A percentile compares a stretch with the other conserved stretches of the same genome.
These are phyloP conservation scores for Holocentrus rufus DNA, from an alignment of 2,797 vertebrate species.

Conservation along the genomic window DNA sequence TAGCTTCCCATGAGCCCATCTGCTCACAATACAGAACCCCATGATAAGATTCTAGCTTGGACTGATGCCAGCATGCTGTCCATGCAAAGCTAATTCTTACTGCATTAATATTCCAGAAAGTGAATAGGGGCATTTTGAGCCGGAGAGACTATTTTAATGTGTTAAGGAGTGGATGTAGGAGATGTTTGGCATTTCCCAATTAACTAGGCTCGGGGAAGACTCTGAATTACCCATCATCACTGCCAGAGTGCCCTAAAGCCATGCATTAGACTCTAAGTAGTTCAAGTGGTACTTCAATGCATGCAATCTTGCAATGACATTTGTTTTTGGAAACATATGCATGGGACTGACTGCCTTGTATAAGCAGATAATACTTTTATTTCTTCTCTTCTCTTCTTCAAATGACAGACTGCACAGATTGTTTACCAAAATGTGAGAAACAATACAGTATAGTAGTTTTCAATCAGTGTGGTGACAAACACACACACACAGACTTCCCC, in stretches of 20 bases:
- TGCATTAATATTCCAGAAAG: not conserved
- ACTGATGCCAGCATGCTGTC: constrained; percentile 22
- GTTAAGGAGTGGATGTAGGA: constrained; percentile 27
- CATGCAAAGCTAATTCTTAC: constrained; percentile 1
- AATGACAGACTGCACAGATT: not conserved
- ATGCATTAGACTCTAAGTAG: not conserved
- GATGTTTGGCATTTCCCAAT: not conserved
- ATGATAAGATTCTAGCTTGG: constrained; percentile 9
- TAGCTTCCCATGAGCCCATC: constrained; percentile 8
- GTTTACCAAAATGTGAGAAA: no score
- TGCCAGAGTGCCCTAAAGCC: constrained; percentile 15
- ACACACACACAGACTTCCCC: not conserved
- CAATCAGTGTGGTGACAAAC: no score
- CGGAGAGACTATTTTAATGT: constrained; percentile 8
- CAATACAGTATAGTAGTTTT: no score
- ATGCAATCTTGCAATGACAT: constrained; percentile 10
- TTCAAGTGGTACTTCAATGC: not conserved
- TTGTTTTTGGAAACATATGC: not conserved
- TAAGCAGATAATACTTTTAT: not conserved
- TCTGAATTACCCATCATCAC: constrained; percentile 8
- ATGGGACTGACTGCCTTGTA: not conserved
- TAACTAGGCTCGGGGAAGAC: constrained; percentile 8
- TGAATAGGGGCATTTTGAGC: constrained; percentile 1
- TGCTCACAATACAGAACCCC: constrained; percentile 16
- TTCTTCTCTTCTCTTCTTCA: not conserved